These are phyloP conservation scores for Celastrina argiolus DNA, from an alignment of 2,888 invertebrate genomes.

Conservation along the genomic window DNA sequence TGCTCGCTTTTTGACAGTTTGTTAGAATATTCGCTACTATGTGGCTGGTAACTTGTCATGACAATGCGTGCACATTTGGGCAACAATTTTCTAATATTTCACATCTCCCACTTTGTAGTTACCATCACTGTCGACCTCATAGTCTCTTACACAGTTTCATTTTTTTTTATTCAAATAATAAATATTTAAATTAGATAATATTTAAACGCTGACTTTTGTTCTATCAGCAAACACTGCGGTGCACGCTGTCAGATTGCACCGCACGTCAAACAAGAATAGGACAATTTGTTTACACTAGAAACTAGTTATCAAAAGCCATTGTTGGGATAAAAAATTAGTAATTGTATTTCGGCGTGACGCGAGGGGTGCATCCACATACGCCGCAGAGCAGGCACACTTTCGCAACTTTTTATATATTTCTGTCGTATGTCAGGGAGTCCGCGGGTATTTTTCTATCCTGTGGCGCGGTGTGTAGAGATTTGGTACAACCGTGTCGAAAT, in stretches of 20 bases:
- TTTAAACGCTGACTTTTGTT: constrained; percentile 1
- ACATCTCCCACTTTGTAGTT: too few species aligned
- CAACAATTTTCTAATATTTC: too few species aligned
- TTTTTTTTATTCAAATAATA: too few species aligned
- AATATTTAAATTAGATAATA: background rate
- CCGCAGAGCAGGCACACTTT: constrained; percentile 39
- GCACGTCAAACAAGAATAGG: constrained; percentile 44
- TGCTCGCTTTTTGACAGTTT: too few species aligned
- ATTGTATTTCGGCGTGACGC: constrained; percentile 52
- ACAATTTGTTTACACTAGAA: constrained; percentile 73
- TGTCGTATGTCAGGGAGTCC: constrained; percentile 29
- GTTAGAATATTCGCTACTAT: too few species aligned
- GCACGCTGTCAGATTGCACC: constrained; percentile 13
- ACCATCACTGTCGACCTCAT: too few species aligned
- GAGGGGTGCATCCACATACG: constrained; percentile 41
- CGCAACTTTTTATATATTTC: background rate
- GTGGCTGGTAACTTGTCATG: too few species aligned
- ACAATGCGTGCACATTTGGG: too few species aligned
- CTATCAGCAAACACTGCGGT: background rate
- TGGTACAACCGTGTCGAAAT: constrained; percentile 67
- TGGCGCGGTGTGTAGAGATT: constrained; percentile 31
- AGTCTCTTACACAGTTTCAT: too few species aligned
- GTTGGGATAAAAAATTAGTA: constrained; percentile 63
- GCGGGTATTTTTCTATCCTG: constrained; percentile 33
- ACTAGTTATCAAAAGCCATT: constrained; percentile 64